Evolutionary conservation across 2,888 invertebrate genomes (phyloP).

Genomic region (Augiades crinisus): DNA sequence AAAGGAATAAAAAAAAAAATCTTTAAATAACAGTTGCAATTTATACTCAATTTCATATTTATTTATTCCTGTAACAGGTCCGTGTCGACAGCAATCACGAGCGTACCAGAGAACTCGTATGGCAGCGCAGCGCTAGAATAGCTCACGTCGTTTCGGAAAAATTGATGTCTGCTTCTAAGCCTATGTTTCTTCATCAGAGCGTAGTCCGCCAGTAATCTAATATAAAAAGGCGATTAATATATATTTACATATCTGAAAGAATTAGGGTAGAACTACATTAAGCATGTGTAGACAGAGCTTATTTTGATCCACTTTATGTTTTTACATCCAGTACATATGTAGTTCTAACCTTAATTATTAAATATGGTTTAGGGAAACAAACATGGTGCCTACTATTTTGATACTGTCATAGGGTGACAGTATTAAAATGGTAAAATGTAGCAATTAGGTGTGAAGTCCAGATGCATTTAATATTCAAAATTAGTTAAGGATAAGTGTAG

Average conservation of each 20-base stretch:
- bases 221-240: too few species aligned
- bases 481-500: too few species aligned
- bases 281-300: too few species aligned
- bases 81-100: conserved; percentile 93
- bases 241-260: not conserved
- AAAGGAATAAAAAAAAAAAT: too few species aligned
- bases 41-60: too few species aligned
- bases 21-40: too few species aligned
- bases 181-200: conserved; percentile 62
- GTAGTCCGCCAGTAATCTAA: conserved; percentile 39
- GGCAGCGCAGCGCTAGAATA: conserved; percentile 91
- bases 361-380: conserved; percentile 10
- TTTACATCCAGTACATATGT: too few species aligned
- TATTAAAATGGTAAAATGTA: conserved; percentile 22
- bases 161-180: conserved; percentile 79
- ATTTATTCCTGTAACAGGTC: conserved; percentile 75
- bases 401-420: conserved; percentile 14
- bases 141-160: conserved; percentile 92
- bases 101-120: conserved; percentile 90
- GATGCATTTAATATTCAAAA: conserved; percentile 14
- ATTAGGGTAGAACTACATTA: too few species aligned
- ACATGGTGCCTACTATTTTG: conserved; percentile 19
- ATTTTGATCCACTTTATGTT: too few species aligned
- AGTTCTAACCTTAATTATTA: too few species aligned
- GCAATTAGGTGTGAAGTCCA: not conserved